Base-by-base conservation (phyloP, 2,113 vertebrate species). In the Macroglossus sobrinus region DNA sequence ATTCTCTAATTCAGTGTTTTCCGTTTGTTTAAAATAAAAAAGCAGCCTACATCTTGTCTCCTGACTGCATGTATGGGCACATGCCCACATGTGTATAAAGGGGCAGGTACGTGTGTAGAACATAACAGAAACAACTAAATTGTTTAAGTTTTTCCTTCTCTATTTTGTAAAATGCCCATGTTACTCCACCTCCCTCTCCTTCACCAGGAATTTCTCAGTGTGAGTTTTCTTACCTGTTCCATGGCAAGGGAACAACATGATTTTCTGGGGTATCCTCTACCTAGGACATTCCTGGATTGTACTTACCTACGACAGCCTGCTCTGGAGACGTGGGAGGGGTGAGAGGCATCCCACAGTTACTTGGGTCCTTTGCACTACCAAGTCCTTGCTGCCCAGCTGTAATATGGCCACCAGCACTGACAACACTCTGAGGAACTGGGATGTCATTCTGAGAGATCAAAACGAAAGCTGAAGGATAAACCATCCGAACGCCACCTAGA, bases 311-410 rank as follows among this genome's bases (percentile, higher is more conserved):
- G 89, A 99, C 93, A 9, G 99, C 99, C 98, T 99, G 99, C 93
- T 99, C 99, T 33, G 99, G 99, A 91, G 99, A 99, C 7, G 99
- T 99, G 66, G 99, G 99, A 16, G 99, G 99, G 6, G 99, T 99
- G 64, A 99, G 99, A 2, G 99, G 99, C 98, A 99, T 99, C 96
- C 99, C 99, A 98, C 99, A 99, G 98, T 99, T 99, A 97, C 99
- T 99, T 8, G 98, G 98, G 98, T 99, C 99, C 97, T 99, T 99
- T 97, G 97, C 45, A 50, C 98, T 99, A 72, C 99, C 99, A 82
- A 98, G 99, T 74, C 98, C 98, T 95, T 98, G 98, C 92, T 98
- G 99, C 43, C 97, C 98, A 81, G 96, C 91, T 80, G 96, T 96
- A 78, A 97, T 76, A n/a, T 98, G 98, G 94, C 98, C 98, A 96